Evolutionary conservation across 2,888 invertebrate species (phyloP).

Genomic region (Smittia sp.): DNA sequence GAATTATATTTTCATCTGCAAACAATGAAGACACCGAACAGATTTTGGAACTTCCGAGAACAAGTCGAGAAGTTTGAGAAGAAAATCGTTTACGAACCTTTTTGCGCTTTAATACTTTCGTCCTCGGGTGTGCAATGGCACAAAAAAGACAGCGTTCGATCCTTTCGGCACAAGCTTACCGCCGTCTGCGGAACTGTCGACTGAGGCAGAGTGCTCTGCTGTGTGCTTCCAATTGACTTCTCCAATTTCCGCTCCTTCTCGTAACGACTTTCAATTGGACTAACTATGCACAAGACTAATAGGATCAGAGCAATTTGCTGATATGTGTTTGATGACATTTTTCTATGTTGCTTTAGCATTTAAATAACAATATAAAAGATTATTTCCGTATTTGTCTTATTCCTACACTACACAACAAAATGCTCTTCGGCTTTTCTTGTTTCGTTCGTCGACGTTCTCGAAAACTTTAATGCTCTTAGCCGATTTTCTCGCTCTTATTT

Average conservation of each 20-base stretch:
- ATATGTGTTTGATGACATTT: slow-evolving; percentile 32
- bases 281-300: slow-evolving; percentile 41
- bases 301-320: slow-evolving; percentile 38
- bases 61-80: not conserved
- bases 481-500: too few species aligned
- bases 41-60: not conserved
- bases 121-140: slow-evolving; percentile 52
- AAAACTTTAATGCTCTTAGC: too few species aligned
- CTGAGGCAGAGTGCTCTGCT: not conserved
- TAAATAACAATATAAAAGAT: slow-evolving; percentile 6
- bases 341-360: slow-evolving; percentile 19
- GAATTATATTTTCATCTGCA: too few species aligned
- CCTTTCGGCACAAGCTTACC: slow-evolving; percentile 51
- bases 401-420: too few species aligned
- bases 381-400: not conserved
- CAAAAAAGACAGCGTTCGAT: slow-evolving; percentile 53
- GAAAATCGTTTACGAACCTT: slow-evolving; percentile 2
- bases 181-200: not conserved
- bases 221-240: slow-evolving; percentile 28
- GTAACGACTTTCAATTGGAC: slow-evolving; percentile 42
- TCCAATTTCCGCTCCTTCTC: slow-evolving; percentile 24
- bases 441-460: too few species aligned
- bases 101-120: slow-evolving; percentile 28
- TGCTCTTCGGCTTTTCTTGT: too few species aligned
- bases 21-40: too few species aligned